Evolutionary conservation across 2,888 invertebrate species (phyloP), one percentile per base, ranked within the genome.

Genomic region (Conops quadrifasciatus): DNA sequence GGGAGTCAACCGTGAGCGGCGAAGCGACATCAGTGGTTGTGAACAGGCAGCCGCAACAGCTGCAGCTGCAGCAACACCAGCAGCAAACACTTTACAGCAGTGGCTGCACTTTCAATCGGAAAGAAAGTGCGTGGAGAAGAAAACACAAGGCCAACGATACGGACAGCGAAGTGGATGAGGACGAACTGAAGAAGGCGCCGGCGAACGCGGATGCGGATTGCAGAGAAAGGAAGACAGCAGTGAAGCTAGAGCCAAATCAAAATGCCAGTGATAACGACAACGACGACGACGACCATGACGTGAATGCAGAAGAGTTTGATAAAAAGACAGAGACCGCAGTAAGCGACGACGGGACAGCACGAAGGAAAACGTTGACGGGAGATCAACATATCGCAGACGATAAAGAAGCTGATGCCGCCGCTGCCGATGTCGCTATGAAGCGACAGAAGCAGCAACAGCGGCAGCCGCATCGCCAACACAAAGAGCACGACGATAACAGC

Each of bases 1-100:
- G 81, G 53, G 80, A 80, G 71, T 80, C 80, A 21, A 77, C 58
- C n/a, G 72, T 60, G 7, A 26, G 26, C 58, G 49, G 75, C 13
- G 74, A 76, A 75, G 76, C 70, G 75, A 78, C 63, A 65, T 63
- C 64, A 43, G 70, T 64, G 45, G 66, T 70, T 49, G 70, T 58
- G 30, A 49, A 62, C 63, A 60, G 62, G 67, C 59, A 77, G 58
- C 58, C 49, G 30, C 73, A 64, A 16, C 75, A 73, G 24, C 59
- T 67, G 19, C 24, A 80, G 76, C 65, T 77, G 24, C 67, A 75
- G 5, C 68, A 78, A 19, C 76, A 75, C 69, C 72, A 73, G 15
- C 75, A 76, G 66, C 77, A 36, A n/a, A n/a, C 19, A 5, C 24
- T n/a, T n/a, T 21, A 53, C 63, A 63, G 16, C 36, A n/a, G 16